Evolutionary conservation across 2,888 invertebrate genomes (phyloP).

Genomic region (Lycocerus yunnanus): DNA sequence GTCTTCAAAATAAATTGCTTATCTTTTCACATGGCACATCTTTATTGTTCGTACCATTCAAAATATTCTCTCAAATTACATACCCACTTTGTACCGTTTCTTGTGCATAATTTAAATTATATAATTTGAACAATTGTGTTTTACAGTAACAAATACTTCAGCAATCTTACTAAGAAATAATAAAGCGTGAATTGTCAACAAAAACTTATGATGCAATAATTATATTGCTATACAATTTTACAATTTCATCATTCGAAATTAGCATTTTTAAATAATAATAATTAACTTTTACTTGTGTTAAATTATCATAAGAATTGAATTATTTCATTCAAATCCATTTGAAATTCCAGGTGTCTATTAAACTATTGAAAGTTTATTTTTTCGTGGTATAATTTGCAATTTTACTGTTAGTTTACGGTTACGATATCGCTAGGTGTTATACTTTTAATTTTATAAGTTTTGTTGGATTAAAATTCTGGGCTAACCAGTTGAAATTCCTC

Average conservation of each 20-base stretch:
- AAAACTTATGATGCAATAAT: not conserved
- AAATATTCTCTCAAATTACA: not conserved
- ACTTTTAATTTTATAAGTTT: not conserved
- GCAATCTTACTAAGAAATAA: not conserved
- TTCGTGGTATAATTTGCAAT: not conserved
- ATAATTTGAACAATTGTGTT: not conserved
- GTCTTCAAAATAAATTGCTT: not conserved
- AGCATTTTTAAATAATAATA: not conserved
- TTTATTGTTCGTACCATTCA: not conserved
- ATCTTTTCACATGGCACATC: not conserved
- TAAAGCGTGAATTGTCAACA: not conserved
- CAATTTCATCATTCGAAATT: not conserved
- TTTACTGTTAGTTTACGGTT: not conserved
- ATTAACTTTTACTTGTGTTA: not conserved
- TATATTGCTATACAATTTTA: not conserved
- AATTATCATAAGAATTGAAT: not conserved
- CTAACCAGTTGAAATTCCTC: not conserved
- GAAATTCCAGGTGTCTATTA: not conserved
- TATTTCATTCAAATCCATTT: not conserved
- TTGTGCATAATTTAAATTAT: not conserved
- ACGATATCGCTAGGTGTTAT: not conserved
- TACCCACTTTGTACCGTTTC: not conserved
- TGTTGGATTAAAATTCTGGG: not conserved
- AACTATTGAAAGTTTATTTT: not conserved
- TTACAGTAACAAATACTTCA: not conserved